phyloP scores from a whole-genome alignment of 2,888 invertebrate species.

The Catocala sponsa region DNA sequence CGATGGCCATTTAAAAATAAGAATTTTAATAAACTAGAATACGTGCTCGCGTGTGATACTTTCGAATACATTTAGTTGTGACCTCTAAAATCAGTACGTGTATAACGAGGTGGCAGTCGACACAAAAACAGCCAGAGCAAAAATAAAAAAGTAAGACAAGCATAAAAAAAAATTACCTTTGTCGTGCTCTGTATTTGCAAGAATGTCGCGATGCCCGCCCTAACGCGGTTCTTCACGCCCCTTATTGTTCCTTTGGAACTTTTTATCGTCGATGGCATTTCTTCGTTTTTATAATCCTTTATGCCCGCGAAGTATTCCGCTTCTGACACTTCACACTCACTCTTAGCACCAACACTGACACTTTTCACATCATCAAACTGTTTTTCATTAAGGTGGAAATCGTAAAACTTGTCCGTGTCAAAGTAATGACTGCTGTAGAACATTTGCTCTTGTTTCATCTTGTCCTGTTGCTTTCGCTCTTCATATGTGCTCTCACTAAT shows the following conservation, averaged over 20 bases:
- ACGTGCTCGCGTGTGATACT: slow-evolving; percentile 70
- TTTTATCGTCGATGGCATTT: slow-evolving; percentile 92
- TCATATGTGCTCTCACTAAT: slow-evolving; percentile 91
- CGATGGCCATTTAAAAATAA: slow-evolving; percentile 54
- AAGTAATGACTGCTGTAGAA: slow-evolving; percentile 88
- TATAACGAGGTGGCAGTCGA: slow-evolving; percentile 64
- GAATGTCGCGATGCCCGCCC: slow-evolving; percentile 98
- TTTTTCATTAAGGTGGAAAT: slow-evolving; percentile 94
- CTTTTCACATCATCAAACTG: slow-evolving; percentile 85
- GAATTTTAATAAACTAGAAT: slow-evolving; percentile 67
- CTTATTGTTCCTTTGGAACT: slow-evolving; percentile 97
- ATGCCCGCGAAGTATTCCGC: slow-evolving; percentile 94
- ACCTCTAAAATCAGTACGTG: slow-evolving; percentile 82
- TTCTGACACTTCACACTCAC: slow-evolving; percentile 80
- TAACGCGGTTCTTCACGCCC: slow-evolving; percentile 97
- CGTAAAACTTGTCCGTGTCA: slow-evolving; percentile 93
- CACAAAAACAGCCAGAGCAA: slow-evolving; percentile 52
- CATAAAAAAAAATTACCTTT: slow-evolving; percentile 90
- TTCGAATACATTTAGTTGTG: slow-evolving; percentile 74
- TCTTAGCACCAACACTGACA: slow-evolving; percentile 78
- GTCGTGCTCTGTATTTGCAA: slow-evolving; percentile 93
- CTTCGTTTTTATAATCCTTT: slow-evolving; percentile 90
- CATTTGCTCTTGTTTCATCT: slow-evolving; percentile 78
- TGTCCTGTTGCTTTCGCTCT: slow-evolving; percentile 87
- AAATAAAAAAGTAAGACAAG: slow-evolving; percentile 63